Evolutionary conservation across 2,888 invertebrate species (phyloP), one percentile per base, ranked within the genome.

Genomic region (Temnothorax unifasciatus): DNA sequence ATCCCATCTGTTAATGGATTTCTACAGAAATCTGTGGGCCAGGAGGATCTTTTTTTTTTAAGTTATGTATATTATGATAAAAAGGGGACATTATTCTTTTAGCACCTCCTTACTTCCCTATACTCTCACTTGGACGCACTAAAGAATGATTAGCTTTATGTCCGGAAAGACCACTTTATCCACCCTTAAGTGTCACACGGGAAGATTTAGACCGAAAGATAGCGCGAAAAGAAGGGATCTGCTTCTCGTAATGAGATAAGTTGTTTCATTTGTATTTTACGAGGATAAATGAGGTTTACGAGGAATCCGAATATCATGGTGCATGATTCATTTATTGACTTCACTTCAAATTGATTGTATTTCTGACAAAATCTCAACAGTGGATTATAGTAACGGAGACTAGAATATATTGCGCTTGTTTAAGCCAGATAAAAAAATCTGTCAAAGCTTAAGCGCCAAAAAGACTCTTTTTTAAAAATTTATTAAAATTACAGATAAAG

Each of bases 251-350:
- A 93, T 92, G 91, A 90, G 90, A 91, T 90, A 89, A 91, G 87
- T 88, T 86, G 86, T 93, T 91, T 89, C 90, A 88, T 91, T 92
- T 90, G 87, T 90, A 89, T 91, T 91, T 91, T 89, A 92, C 89
- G 90, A 90, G 88, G 69, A 63, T 64, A 76, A 74, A 41, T 41
- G 66, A 83, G 25, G 15, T 8, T 64, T 41, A 21, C 41, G 15
- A 41, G 21, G 52, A 73, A 75, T 34, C 21, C 79, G 38, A 41
- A 63, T 50, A 64, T 66, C 47, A 34, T 47, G 64, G n/a, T 52
- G 38, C 38, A 84, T 76, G 76, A 85, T 84, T 88, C 73, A 88
- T 84, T 64, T 71, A 84, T 79, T 84, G 79, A 44, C 21, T n/a
- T 18, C 11, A 59, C 29, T 73, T 21, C 57, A 29, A 63, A 34